A percentile compares a stretch with the other conserved stretches of the same genome.
Evolutionary conservation across 1,140 invertebrate species (phyloP).

Genomic region (Rhagoletis zephyria): DNA sequence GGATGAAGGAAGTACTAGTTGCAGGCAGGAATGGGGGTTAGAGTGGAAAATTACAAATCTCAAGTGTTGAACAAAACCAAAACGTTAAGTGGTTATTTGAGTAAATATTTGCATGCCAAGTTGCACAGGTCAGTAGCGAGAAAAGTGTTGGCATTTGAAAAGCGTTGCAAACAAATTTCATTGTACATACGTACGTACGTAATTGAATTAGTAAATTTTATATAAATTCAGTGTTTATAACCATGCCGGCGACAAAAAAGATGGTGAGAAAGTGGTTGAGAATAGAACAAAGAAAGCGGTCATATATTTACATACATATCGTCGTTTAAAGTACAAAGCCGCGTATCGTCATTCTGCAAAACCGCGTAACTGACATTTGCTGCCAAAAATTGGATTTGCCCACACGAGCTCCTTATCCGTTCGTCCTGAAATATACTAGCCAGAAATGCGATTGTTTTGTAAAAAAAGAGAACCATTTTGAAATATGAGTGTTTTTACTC

Average conservation of each 20-base stretch:
- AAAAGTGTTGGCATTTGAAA: not conserved
- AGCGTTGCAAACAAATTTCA: not conserved
- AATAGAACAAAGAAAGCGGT: constrained; percentile 16
- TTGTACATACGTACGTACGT: not conserved
- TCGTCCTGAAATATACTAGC: too few relatives aligned
- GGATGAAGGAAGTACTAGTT: not conserved
- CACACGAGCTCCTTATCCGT: too few relatives aligned
- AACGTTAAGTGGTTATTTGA: not conserved
- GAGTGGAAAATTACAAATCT: constrained; percentile 50
- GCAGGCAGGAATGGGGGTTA: constrained; percentile 18
- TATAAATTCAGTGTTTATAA: not conserved
- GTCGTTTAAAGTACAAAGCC: too few relatives aligned
- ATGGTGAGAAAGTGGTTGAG: constrained; percentile 14
- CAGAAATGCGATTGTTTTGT: too few relatives aligned
- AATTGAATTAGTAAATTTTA: not conserved
- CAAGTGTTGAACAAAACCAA: constrained; percentile 32
- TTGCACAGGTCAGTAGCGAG: not conserved
- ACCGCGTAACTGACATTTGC: too few relatives aligned
- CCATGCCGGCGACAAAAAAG: not conserved
- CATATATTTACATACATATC: not conserved
- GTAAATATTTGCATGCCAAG: constrained; percentile 41
- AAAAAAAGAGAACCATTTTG: too few relatives aligned
- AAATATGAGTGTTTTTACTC: too few relatives aligned
- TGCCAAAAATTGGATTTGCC: too few relatives aligned
- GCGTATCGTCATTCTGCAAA: too few relatives aligned